Evolutionary conservation across 2,888 invertebrate species (phyloP).

Genomic region (Chaitophorus viminalis): DNA sequence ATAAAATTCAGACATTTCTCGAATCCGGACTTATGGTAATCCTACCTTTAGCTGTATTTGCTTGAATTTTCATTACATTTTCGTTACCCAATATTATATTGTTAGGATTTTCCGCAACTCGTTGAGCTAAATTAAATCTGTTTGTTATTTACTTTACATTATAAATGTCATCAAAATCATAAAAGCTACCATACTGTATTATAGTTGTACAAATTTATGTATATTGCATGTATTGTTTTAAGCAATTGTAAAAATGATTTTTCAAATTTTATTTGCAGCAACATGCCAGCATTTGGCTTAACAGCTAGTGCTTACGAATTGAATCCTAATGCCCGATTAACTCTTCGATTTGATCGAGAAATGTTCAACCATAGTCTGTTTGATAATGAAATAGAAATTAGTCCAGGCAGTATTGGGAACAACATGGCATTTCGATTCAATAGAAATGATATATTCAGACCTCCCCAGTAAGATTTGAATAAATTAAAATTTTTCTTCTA

Average conservation of each 20-base stretch:
- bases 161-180: no score
- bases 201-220: no score
- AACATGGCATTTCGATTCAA: constrained; percentile 54
- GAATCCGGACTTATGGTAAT: no score
- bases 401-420: constrained; percentile 17
- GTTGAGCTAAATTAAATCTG: no score
- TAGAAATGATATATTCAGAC: constrained; percentile 54
- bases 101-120: no score
- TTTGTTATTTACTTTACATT: no score
- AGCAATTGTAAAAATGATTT: not conserved
- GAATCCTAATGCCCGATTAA: constrained; percentile 41
- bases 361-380: constrained; percentile 52
- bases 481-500: not conserved
- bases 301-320: constrained; percentile 47
- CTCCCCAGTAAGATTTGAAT: constrained; percentile 43
- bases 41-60: no score
- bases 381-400: constrained; percentile 56
- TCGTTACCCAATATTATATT: no score
- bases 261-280: constrained; percentile 16
- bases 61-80: no score
- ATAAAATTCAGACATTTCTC: no score
- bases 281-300: constrained; percentile 44
- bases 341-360: constrained; percentile 50
- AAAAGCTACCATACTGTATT: not conserved
- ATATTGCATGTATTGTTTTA: not conserved